Conservation (phyloP, 2,888 invertebrate genomes). For the Microplitis manilae region DNA sequence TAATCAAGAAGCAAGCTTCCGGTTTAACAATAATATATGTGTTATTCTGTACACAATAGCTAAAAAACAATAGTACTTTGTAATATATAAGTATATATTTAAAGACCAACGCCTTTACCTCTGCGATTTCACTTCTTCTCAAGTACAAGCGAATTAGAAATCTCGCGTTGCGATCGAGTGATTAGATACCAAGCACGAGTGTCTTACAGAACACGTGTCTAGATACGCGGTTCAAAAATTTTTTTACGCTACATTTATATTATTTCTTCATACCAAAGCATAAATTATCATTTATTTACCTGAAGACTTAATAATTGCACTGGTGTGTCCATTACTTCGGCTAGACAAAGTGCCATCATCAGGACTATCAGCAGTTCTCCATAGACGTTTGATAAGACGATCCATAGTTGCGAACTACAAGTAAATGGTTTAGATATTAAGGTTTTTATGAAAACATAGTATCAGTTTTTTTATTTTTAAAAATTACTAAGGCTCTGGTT, state of each 20-base stretch:
- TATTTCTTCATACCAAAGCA: no score
- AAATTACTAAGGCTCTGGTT: conserved; percentile 72
- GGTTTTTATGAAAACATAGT: not conserved
- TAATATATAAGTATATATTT: not conserved
- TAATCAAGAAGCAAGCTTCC: not conserved
- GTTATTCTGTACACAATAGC: no score
- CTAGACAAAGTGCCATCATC: conserved; percentile 73
- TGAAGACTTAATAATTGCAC: conserved; percentile 73
- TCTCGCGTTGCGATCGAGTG: conserved; percentile 52
- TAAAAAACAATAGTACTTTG: no score
- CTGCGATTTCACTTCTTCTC: conserved; percentile 32
- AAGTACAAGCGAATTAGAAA: conserved; percentile 49
- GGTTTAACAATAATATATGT: not conserved
- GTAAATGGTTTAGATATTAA: not conserved
- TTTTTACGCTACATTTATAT: not conserved
- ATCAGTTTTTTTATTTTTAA: conserved; percentile 4
- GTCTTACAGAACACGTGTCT: not conserved
- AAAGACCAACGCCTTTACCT: not conserved
- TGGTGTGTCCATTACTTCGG: conserved; percentile 74
- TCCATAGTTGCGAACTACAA: conserved; percentile 73
- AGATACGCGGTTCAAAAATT: not conserved
- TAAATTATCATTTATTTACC: conserved; percentile 61
- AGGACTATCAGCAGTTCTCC: conserved; percentile 73
- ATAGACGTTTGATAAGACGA: conserved; percentile 73
- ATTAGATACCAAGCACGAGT: conserved; percentile 44